phyloP scores from a whole-genome alignment of 2,888 invertebrate genomes.

The Agonum fuliginosum region DNA sequence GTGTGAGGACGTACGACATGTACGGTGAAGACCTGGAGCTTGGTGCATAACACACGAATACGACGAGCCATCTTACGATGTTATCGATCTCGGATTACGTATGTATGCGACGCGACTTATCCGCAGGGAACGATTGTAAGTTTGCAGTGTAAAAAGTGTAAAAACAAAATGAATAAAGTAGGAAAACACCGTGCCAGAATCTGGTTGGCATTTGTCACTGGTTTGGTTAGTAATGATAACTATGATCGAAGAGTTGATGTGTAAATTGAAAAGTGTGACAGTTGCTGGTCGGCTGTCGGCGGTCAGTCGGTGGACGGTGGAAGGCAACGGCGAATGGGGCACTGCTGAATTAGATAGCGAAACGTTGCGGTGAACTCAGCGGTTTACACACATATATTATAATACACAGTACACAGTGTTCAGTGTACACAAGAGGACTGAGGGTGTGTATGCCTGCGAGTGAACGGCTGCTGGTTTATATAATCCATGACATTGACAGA shows the following conservation, averaged over 20 bases:
- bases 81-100: conserved; percentile 34
- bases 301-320: not conserved
- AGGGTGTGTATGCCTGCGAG: conserved; percentile 19
- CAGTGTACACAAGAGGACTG: not conserved
- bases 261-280: not conserved
- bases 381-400: conserved; percentile 18
- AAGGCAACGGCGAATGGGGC: not conserved
- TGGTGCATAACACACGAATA: not conserved
- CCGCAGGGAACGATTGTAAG: not conserved
- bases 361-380: conserved; percentile 5
- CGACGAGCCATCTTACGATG: not conserved
- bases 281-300: not conserved
- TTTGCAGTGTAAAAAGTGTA: conserved; percentile 24
- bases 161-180: conserved; percentile 23
- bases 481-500: conserved; percentile 49
- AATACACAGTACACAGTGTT: too few species aligned
- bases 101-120: conserved; percentile 5
- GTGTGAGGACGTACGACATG: not conserved
- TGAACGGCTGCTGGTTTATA: conserved; percentile 23
- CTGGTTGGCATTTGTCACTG: not conserved
- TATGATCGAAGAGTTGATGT: not conserved
- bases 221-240: not conserved
- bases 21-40: not conserved
- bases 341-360: conserved; percentile 34
- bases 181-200: not conserved